These are phyloP conservation scores for Bergia puertoricense DNA, from an alignment of 92 coral and sea anemone species.

Conservation along the genomic window DNA sequence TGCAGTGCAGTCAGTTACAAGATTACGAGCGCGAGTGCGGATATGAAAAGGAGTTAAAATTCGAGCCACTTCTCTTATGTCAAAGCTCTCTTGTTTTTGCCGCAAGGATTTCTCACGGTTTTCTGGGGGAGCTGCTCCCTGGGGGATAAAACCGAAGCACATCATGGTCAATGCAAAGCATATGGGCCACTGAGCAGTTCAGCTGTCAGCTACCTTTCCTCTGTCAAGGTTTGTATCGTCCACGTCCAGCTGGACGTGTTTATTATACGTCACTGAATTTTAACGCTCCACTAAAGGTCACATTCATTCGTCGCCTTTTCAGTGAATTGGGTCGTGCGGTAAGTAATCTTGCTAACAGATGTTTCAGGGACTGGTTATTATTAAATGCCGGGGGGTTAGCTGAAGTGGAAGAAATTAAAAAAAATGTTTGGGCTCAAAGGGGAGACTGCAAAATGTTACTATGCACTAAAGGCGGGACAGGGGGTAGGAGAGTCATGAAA, in stretches of 20 bases:
- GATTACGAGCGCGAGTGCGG: no score
- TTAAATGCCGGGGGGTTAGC: no score
- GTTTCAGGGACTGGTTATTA: not conserved
- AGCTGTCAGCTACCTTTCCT: not conserved
- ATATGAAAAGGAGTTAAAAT: no score
- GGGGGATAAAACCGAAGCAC: not conserved
- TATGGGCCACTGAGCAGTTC: not conserved
- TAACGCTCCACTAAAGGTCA: not conserved
- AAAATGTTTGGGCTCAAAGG: no score
- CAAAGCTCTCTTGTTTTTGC: not conserved
- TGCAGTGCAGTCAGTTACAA: no score
- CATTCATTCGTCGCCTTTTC: not conserved
- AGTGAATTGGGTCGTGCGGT: not conserved
- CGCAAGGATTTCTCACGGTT: not conserved
- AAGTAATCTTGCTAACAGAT: conserved; percentile 4
- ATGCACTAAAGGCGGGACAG: no score
- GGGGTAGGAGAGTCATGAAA: no score
- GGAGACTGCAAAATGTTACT: no score
- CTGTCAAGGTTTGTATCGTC: not conserved
- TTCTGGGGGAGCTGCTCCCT: not conserved
- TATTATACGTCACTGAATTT: not conserved
- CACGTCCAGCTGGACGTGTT: conserved; percentile 3
- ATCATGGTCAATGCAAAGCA: not conserved
- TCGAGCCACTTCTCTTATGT: not conserved
- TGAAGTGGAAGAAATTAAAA: no score